Base-by-base conservation (phyloP, 2,888 invertebrate genomes). In the Caradrina kadenii region DNA sequence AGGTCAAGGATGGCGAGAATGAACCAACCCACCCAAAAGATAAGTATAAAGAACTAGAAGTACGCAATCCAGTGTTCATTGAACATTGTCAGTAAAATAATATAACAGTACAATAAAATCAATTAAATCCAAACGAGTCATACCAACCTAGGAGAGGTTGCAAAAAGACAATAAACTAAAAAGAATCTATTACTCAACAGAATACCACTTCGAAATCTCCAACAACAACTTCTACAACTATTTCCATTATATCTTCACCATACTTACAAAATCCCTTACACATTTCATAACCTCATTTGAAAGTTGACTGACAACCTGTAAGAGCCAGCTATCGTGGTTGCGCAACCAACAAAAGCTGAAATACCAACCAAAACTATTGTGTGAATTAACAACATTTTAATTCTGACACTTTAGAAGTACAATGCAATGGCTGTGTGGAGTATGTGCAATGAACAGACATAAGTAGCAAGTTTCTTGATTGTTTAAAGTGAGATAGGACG, bases 301-400 rank as follows among this genome's bases (percentile, higher is more conserved):
- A 80, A 81, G 81, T 73, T 82, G 67, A 79, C 79, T 79, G 83
- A 79, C 84, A 75, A 76, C 81, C 72, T 69, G 73, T 61, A 73
- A 63, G 58, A n/a, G 67, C 52, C 53, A 65, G 64, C 68, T 65
- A 69, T 61, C 60, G 52, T 55, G 50, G 49, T 81, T 83, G 70
- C 26, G 65, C 68, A 82, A 76, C 63, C 19, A 63, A 78, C 69
- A 76, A 73, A 70, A 66, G 68, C 62, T 73, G 42, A 77, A 66
- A 77, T 73, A 75, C 72, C 73, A 81, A 48, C 50, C 72, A 75
- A 22, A 64, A 81, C 79, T 76, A 81, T 83, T 80, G 83, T 84
- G 10, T 77, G 79, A 82, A 85, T 83, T 80, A 80, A 81, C 78
- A 70, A 35, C 35, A 76, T 83, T 83, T 80, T 82, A 82, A 83